Evolutionary conservation across 2,797 vertebrate species (phyloP).

Genomic region (Lutjanus argentimaculatus): DNA sequence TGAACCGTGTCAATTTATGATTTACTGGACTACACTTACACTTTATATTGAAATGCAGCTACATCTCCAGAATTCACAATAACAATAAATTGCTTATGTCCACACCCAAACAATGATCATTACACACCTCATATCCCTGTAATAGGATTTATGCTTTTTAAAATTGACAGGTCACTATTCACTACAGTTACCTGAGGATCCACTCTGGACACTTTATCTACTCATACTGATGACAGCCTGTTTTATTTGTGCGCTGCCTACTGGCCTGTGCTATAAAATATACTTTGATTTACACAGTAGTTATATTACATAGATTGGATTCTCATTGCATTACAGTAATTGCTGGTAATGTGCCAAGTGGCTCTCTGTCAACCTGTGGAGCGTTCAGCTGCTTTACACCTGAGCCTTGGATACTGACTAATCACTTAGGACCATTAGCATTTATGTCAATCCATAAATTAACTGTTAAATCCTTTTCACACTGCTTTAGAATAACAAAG

Average conservation of each 20-base stretch:
- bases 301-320: constrained; percentile 3
- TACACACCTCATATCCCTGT: not conserved
- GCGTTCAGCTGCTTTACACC: constrained; percentile 28
- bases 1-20: constrained; percentile 3
- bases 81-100: not conserved
- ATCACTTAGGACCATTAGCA: constrained; percentile 3
- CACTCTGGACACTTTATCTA: not conserved
- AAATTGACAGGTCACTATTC: constrained; percentile 10
- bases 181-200: not conserved
- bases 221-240: constrained; percentile 6
- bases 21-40: constrained; percentile 3
- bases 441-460: constrained; percentile 1
- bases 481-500: not conserved
- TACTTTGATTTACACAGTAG: not conserved
- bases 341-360: constrained; percentile 8
- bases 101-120: constrained; percentile 13
- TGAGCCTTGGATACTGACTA: constrained; percentile 19
- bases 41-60: constrained; percentile 20
- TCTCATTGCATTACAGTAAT: constrained; percentile 21
- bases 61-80: not conserved
- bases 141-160: constrained; percentile 9
- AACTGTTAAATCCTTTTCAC: not conserved
- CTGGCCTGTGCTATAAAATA: not conserved
- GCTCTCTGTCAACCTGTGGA: constrained; percentile 21
- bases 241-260: constrained; percentile 17